Evolutionary conservation across 2,888 invertebrate genomes (phyloP).

Genomic region (Caradrina clavipalpis): DNA sequence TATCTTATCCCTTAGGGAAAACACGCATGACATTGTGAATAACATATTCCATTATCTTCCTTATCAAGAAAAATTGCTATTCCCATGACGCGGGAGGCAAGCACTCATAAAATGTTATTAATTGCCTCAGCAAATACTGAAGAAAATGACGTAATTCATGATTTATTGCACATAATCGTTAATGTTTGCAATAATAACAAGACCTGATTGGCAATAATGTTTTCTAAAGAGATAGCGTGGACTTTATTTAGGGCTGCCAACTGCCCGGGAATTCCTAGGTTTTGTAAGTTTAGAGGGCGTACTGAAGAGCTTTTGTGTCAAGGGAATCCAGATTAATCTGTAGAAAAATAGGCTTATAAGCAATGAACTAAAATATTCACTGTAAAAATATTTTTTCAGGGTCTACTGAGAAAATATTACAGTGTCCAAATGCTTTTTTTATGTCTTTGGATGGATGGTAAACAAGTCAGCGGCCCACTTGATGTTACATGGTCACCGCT

Average conservation of each 20-base stretch:
- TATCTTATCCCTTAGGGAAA: neutral
- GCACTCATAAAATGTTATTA: constrained; percentile 19
- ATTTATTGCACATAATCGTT: constrained; percentile 23
- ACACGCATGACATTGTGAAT: neutral
- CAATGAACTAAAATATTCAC: too few species aligned
- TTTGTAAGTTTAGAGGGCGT: too few species aligned
- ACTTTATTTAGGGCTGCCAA: neutral
- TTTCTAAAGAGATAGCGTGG: constrained; percentile 7
- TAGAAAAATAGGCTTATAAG: too few species aligned
- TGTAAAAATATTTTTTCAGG: too few species aligned
- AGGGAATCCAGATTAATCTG: too few species aligned
- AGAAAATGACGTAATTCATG: constrained; percentile 12
- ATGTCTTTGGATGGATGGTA: too few species aligned
- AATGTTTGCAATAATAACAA: constrained; percentile 18
- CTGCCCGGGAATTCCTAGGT: too few species aligned
- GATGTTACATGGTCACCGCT: too few species aligned
- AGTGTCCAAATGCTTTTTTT: too few species aligned
- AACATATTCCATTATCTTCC: neutral
- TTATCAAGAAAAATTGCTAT: constrained; percentile 4
- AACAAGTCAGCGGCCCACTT: too few species aligned
- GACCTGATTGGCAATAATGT: neutral
- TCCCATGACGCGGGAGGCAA: constrained; percentile 6
- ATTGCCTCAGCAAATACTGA: constrained; percentile 18
- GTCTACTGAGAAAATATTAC: too few species aligned
- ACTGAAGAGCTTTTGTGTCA: too few species aligned